phyloP scores from a whole-genome alignment of 2,888 invertebrate genomes.

The Ceramica pisi region DNA sequence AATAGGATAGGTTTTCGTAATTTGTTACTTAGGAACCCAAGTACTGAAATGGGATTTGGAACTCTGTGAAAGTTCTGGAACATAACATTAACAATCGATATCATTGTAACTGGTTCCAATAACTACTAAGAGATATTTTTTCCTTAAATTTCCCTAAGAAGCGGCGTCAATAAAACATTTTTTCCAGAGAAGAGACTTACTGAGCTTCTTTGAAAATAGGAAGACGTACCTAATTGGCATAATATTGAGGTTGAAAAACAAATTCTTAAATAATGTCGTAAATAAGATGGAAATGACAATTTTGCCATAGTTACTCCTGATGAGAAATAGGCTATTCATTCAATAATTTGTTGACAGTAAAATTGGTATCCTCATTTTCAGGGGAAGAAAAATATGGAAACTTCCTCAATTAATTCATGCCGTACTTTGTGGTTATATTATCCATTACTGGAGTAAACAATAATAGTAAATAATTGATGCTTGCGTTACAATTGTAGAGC shows the following conservation, averaged over 20 bases:
- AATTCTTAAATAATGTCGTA: constrained; percentile 3
- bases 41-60: too few species aligned
- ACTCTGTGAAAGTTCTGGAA: too few species aligned
- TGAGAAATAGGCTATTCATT: not conserved
- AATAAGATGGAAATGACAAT: not conserved
- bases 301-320: not conserved
- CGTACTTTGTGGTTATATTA: not conserved
- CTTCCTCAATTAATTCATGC: not conserved
- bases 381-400: not conserved
- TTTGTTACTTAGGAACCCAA: too few species aligned
- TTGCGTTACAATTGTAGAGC: too few species aligned
- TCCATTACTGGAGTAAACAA: not conserved
- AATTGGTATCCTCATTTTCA: not conserved
- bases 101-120: too few species aligned
- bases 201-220: not conserved
- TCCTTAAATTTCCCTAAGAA: not conserved
- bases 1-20: too few species aligned
- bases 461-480: not conserved
- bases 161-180: not conserved
- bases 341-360: not conserved
- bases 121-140: too few species aligned
- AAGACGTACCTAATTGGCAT: not conserved
- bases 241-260: constrained; percentile 11
- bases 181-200: not conserved
- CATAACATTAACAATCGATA: too few species aligned